phyloP scores from a whole-genome alignment of 1,140 invertebrate genomes.

The Luehdorfia chinensis region DNA sequence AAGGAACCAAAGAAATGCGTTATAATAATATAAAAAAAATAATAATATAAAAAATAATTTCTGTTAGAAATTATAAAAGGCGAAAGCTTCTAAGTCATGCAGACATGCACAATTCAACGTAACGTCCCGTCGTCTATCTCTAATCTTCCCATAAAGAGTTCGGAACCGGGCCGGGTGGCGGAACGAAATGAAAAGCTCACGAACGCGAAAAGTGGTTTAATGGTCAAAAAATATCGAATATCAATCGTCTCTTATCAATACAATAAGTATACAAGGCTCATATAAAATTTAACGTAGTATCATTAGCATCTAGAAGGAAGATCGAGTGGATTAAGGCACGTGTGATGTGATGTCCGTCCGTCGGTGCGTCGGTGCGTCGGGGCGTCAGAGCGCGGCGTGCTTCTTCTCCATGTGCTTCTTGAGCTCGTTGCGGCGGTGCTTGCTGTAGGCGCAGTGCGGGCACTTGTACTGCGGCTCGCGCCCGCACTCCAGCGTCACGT shows the following conservation, averaged over 20 bases:
- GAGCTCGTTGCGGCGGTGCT: conserved; percentile 76
- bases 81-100: conserved; percentile 76
- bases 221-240: conserved; percentile 67
- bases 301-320: conserved; percentile 62
- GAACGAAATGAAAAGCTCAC: conserved; percentile 43
- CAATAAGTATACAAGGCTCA: conserved; percentile 58
- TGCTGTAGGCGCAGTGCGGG: conserved; percentile 77
- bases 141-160: conserved; percentile 67
- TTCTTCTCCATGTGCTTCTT: conserved; percentile 78
- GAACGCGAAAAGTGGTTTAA: conserved; percentile 53
- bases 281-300: conserved; percentile 50
- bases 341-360: conserved; percentile 5
- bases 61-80: conserved; percentile 73
- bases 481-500: conserved; percentile 83
- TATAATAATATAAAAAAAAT: conserved; percentile 63
- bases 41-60: conserved; percentile 63
- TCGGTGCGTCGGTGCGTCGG: not conserved
- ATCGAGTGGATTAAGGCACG: conserved; percentile 50
- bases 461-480: conserved; percentile 82
- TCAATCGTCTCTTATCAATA: conserved; percentile 46
- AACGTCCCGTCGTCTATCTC: conserved; percentile 34
- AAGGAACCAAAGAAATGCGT: conserved; percentile 77
- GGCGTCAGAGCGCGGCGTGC: conserved; percentile 46
- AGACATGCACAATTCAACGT: conserved; percentile 69
- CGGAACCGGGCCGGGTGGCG: conserved; percentile 11